Evolutionary conservation across 2,888 invertebrate genomes (phyloP).

Genomic region (Calephelis perditalis): DNA sequence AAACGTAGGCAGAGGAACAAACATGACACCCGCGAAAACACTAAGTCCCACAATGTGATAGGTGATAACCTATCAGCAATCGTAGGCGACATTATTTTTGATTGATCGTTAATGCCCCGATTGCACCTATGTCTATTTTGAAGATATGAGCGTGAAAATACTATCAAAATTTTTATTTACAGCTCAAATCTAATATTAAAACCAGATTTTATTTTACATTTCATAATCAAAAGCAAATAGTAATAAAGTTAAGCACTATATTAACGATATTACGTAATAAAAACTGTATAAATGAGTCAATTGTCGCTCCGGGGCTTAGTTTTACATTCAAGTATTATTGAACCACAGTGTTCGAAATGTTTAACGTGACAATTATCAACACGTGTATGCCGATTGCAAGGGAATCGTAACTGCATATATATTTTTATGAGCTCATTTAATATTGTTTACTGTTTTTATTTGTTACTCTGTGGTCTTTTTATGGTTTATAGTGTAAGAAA

Average conservation of each 20-base stretch:
- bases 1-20: too few species aligned
- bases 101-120: too few species aligned
- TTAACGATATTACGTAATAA: conserved; percentile 18
- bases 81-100: too few species aligned
- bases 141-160: too few species aligned
- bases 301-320: conserved; percentile 18
- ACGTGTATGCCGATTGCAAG: conserved; percentile 17
- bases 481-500: too few species aligned
- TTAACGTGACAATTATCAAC: conserved; percentile 20
- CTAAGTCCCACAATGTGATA: too few species aligned
- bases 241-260: neutral
- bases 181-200: too few species aligned
- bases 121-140: too few species aligned
- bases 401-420: conserved; percentile 16
- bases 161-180: too few species aligned
- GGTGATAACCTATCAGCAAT: too few species aligned
- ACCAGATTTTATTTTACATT: neutral
- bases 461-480: neutral
- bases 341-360: conserved; percentile 12
- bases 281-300: conserved; percentile 17
- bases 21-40: too few species aligned
- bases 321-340: conserved; percentile 16
- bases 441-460: conserved; percentile 12
- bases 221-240: neutral
- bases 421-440: conserved; percentile 10